These are phyloP conservation scores for Mus caroli DNA, from an alignment of 2,797 vertebrate genomes.

Conservation along the genomic window DNA sequence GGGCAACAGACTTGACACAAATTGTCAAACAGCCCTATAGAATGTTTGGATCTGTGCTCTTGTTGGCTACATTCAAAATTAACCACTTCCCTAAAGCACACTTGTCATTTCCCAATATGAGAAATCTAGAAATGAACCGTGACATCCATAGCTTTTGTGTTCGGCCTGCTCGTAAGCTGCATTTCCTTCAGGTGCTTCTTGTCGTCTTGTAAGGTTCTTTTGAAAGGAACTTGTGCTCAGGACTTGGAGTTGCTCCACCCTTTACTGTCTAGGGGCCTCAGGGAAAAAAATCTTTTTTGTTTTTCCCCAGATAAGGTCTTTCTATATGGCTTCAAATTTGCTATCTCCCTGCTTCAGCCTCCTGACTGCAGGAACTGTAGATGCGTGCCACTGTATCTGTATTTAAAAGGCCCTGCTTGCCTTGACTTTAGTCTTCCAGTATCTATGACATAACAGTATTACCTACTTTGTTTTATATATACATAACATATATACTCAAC, in stretches of 20 bases:
- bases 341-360: neutral
- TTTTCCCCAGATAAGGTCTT: neutral
- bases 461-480: no score
- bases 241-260: neutral
- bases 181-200: neutral
- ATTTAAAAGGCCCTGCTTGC: neutral
- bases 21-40: neutral
- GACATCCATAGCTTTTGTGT: neutral
- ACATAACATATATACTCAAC: no score
- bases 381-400: neutral
- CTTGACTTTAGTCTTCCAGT: neutral
- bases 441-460: no score
- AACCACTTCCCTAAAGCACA: neutral
- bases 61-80: neutral
- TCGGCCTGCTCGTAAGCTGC: neutral
- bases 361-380: neutral
- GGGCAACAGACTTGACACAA: neutral
- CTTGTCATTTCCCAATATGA: neutral
- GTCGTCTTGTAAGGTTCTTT: neutral
- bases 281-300: neutral
- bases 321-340: neutral
- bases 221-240: neutral
- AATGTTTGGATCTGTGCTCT: neutral
- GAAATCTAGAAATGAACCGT: conserved; percentile 1
- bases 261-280: neutral